Percentiles rank a stretch among this genome's conserved stretches.
Evolutionary conservation across 2,888 invertebrate species (phyloP).

Genomic region (Drosophila phalerata): DNA sequence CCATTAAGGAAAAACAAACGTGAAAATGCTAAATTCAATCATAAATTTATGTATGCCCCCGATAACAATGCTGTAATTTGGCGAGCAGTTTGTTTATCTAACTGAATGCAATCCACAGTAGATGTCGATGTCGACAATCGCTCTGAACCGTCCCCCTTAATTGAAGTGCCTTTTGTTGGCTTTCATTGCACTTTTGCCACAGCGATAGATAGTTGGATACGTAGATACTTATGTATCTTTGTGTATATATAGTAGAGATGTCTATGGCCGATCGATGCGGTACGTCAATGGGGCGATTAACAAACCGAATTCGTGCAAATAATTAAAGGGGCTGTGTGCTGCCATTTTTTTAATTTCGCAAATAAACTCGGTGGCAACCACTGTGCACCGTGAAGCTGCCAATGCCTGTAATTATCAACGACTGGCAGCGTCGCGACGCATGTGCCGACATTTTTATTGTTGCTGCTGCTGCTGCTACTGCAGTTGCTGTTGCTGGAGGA

Average conservation of each 20-base stretch:
- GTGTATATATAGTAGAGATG: conserved; percentile 39
- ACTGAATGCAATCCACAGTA: conserved; percentile 49
- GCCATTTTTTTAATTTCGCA: conserved; percentile 32
- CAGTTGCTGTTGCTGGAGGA: conserved; percentile 50
- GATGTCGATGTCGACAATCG: conserved; percentile 44
- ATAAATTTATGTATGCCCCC: conserved; percentile 56
- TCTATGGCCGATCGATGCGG: conserved; percentile 54
- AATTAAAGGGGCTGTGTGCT: conserved; percentile 63
- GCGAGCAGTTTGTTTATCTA: conserved; percentile 69
- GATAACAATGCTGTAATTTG: conserved; percentile 75
- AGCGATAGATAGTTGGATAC: conserved; percentile 17
- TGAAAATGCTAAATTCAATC: conserved; percentile 68
- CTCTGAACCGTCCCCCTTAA: conserved; percentile 62
- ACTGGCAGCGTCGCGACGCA: conserved; percentile 53
- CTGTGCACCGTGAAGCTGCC: conserved; percentile 35
- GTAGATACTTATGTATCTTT: conserved; percentile 20
- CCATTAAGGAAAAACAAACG: conserved; percentile 60
- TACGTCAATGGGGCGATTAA: conserved; percentile 63
- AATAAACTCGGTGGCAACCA: conserved; percentile 33
- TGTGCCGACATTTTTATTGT: conserved; percentile 57
- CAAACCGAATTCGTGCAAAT: conserved; percentile 71
- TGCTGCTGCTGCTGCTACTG: conserved; percentile 25
- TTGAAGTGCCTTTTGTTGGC: conserved; percentile 69
- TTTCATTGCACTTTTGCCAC: conserved; percentile 66
- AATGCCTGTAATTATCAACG: conserved; percentile 52